These are phyloP conservation scores for Parapristionchus giblindavisi DNA, from an alignment of 2,888 invertebrate genomes.

Conservation along the genomic window DNA sequence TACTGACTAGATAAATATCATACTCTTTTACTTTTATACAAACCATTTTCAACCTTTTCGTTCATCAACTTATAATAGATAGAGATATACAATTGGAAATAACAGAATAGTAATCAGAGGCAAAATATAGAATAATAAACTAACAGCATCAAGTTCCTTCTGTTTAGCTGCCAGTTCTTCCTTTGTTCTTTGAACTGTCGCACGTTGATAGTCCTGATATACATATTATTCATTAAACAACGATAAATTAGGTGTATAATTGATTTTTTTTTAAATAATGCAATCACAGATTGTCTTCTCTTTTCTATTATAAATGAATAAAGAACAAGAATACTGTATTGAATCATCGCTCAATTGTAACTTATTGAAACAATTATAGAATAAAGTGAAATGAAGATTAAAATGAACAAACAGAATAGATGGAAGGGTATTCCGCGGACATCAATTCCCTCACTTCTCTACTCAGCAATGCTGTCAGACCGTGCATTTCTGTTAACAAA, in stretches of 20 bases:
- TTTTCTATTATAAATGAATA: neutral
- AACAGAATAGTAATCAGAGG: no score
- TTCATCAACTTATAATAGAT: neutral
- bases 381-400: neutral
- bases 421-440: constrained; percentile 91
- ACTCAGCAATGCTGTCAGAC: constrained; percentile 62
- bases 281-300: neutral
- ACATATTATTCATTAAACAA: neutral
- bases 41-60: neutral
- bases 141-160: constrained; percentile 71
- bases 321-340: neutral
- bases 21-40: no score
- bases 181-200: constrained; percentile 68
- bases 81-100: no score
- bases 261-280: neutral
- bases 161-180: constrained; percentile 71
- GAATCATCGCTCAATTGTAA: neutral
- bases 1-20: no score
- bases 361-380: neutral
- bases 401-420: constrained; percentile 81
- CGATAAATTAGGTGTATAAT: no score
- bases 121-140: constrained; percentile 39
- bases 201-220: constrained; percentile 52
- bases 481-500: constrained; percentile 55
- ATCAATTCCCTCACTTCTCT: constrained; percentile 90